Base-by-base conservation (phyloP, 2,113 vertebrate genomes). In the Solea senegalensis region DNA sequence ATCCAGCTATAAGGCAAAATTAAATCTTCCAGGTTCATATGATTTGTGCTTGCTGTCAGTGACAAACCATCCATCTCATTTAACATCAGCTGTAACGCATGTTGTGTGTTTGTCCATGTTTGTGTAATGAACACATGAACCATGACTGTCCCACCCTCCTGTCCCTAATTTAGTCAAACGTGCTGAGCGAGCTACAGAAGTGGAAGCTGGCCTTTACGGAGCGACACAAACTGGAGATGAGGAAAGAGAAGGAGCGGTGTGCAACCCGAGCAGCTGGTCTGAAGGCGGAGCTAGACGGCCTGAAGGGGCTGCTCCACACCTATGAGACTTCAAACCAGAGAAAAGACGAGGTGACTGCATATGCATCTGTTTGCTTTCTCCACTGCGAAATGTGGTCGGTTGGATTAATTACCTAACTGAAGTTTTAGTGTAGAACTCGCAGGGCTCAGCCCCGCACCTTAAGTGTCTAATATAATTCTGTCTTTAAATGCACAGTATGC, bases 191-290 rank as follows among this genome's bases (percentile, higher is more conserved):
- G 88, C 85, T 99, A 72, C 94, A 86, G 76, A 97, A 96, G 43
- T 99, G 98, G 98, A 96, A 92, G 83, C 78, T 96, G 70, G 93
- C 90, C 68, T 94, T 96, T 74, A 85, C 94, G 27, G 95, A 99
- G 73, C 94, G 96, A 81, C 94, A 99, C 87, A 93, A 91, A 54
- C 78, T 93, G 88, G 96, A 96, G 84, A 86, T 98, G 89, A 95
- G 34, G 80, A 95, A 94, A 72, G 96, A 98, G 79, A 94, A 79
- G 80, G 96, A 98, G 46, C 95, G 88, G 46, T 91, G 95, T 0
- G 79, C 84, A 0, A 83, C 91, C 21, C 90, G 94, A 1, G 49
- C 94, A 76, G 94, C 90, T 68, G 94, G 91, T 43, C 70, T 97
- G 54, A 88, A 60, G 58, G 90, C 80, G 52, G 95, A 98, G 85